phyloP scores from a whole-genome alignment of 2,113 vertebrate species.

The Nyctibius bracteatus region DNA sequence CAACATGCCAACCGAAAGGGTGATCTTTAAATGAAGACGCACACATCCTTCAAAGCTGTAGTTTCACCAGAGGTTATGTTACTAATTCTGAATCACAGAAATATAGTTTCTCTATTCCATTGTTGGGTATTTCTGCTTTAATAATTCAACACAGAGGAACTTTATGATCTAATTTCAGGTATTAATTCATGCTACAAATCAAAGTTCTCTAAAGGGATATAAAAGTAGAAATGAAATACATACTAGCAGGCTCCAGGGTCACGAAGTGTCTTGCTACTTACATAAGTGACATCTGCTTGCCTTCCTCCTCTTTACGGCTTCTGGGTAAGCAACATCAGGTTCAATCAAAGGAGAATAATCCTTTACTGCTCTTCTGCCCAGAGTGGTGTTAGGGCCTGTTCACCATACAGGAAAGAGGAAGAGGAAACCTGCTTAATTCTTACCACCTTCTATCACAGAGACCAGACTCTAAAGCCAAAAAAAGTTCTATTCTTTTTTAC shows the following conservation, averaged over 20 bases:
- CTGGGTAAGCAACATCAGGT: background rate
- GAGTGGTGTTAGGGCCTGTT: background rate
- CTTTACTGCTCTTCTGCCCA: background rate
- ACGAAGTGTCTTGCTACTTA: background rate
- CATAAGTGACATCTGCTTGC: constrained; percentile 4
- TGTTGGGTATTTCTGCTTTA: background rate
- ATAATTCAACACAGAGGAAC: background rate
- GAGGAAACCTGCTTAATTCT: background rate
- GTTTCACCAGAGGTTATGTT: background rate
- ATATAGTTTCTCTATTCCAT: background rate
- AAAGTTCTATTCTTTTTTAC: background rate
- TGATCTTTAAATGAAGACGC: background rate
- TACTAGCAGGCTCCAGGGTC: background rate
- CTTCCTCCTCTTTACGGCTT: background rate
- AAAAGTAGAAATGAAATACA: background rate
- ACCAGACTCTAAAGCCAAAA: background rate
- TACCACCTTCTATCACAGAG: background rate
- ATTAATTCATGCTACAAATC: background rate
- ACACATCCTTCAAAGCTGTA: background rate
- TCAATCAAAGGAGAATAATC: constrained; percentile 9
- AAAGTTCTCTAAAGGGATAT: background rate
- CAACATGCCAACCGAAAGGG: background rate
- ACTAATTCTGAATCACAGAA: background rate
- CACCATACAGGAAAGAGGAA: background rate
- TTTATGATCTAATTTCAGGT: background rate